Evolutionary conservation across 1,140 invertebrate species (phyloP).

Genomic region (Drosophila parabipectinata): DNA sequence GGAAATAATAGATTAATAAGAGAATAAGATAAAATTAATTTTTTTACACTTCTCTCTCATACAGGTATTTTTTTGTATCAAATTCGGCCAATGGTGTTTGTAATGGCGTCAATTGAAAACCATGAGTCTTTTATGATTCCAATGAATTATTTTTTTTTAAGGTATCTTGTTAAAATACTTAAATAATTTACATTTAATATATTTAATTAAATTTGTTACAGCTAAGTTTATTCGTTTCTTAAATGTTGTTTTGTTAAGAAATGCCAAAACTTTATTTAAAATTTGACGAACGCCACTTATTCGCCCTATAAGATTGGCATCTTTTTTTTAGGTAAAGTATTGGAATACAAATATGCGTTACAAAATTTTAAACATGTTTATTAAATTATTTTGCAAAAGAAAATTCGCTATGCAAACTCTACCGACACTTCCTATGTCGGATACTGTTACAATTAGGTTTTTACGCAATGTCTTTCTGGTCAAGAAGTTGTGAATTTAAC

Average conservation of each 20-base stretch:
- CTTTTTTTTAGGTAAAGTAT: neutral
- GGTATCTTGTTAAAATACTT: constrained; percentile 26
- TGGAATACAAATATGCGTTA: no score
- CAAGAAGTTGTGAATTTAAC: neutral
- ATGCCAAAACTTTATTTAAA: constrained; percentile 13
- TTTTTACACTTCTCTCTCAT: no score
- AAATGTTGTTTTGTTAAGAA: constrained; percentile 6
- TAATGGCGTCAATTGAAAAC: neutral
- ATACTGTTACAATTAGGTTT: neutral
- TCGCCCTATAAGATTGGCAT: neutral
- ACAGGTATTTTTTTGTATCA: no score
- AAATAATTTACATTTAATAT: constrained; percentile 36
- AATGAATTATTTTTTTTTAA: neutral
- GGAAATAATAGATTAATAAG: no score
- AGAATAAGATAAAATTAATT: no score
- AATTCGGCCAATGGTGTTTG: no score
- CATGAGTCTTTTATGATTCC: neutral
- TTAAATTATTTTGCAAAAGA: neutral
- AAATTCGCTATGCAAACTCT: neutral
- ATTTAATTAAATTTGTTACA: constrained; percentile 9
- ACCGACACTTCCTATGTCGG: constrained; percentile 1
- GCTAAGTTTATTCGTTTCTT: neutral
- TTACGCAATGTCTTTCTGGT: constrained; percentile 7
- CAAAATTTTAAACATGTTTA: no score
- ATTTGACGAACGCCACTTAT: neutral